Base-by-base conservation (phyloP, 2,113 vertebrate genomes). In the Galbula dea region DNA sequence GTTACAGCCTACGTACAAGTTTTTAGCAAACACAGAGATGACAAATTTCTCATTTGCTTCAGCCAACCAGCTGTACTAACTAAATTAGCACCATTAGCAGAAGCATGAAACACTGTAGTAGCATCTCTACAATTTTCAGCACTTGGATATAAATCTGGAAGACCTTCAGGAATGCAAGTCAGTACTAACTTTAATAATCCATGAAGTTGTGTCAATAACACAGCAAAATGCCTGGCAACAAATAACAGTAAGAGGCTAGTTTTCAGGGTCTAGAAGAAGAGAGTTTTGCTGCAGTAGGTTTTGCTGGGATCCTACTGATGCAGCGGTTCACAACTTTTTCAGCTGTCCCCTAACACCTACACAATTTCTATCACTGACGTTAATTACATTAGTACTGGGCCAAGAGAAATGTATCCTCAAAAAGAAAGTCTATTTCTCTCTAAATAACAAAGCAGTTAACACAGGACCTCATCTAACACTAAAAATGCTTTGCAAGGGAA, bases 321-420 rank as follows among this genome's bases (percentile, higher is more conserved):
- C 63, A 26, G 83, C 8, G 3, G 4, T 0, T 65, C 73, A 55
- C 69, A n/a, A 11, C 16, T 11, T 4, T 57, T 36, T 43, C 59
- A 11, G 0, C 0, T 9, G n/a, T 12, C 57, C 9, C 0, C 26
- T 15, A 63, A 81, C 12, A 12, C 69, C 79, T 1, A 32, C 73
- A 52, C 68, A 4, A 5, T 8, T 68, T 19, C 62, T 6, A 9
- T 1, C 6, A 0, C 62, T 17, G n/a, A 41, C 12, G 4, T 3
- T 14, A 19, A 34, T 0, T 22, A 10, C 45, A 18, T 2, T 46
- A 90, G 45, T 1, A 5, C 66, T 4, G 23, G 58, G 61, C 32
- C 81, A 66, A 21, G 30, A 71, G 26, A 72, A 30, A n/a, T 1
- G 0, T 4, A 37, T 3, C 26, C 54, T 79, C 52, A 11, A 16